These are phyloP conservation scores for Diploptera punctata DNA, from an alignment of 2,888 invertebrate species.

Conservation along the genomic window DNA sequence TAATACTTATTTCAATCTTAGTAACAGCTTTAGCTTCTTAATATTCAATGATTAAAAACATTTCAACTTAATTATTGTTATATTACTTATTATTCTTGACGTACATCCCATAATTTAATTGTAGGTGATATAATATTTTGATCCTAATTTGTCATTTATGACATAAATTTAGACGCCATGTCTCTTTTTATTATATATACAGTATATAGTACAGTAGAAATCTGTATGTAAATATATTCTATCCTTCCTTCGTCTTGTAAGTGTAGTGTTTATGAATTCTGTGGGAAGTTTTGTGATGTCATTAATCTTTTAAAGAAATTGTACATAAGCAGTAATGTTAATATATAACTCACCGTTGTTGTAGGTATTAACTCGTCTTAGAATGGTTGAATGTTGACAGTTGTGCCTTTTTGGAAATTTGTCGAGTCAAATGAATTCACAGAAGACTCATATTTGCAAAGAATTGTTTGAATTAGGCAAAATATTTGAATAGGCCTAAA, in stretches of 20 bases:
- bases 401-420: conserved; percentile 6
- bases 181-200: conserved; percentile 13
- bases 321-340: neutral
- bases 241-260: neutral
- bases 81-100: too few relatives aligned
- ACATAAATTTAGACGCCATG: neutral
- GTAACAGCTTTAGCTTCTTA: too few relatives aligned
- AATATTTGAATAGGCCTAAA: too few relatives aligned
- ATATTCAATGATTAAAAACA: too few relatives aligned
- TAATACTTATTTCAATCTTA: too few relatives aligned
- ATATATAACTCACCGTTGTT: conserved; percentile 6
- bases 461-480: too few relatives aligned
- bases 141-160: neutral
- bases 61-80: too few relatives aligned
- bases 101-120: too few relatives aligned
- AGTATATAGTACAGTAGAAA: too few relatives aligned
- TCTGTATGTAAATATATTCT: neutral
- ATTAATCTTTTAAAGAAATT: neutral
- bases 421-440: too few relatives aligned
- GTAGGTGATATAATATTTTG: neutral
- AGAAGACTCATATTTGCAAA: too few relatives aligned
- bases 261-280: conserved; percentile 13
- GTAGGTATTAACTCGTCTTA: neutral
- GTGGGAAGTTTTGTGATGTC: neutral
- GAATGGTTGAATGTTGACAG: neutral